Percentiles rank a stretch among this genome's conserved stretches.
Conservation (phyloP, 2,888 invertebrate species). For the Prostheceraeus crozeri region DNA sequence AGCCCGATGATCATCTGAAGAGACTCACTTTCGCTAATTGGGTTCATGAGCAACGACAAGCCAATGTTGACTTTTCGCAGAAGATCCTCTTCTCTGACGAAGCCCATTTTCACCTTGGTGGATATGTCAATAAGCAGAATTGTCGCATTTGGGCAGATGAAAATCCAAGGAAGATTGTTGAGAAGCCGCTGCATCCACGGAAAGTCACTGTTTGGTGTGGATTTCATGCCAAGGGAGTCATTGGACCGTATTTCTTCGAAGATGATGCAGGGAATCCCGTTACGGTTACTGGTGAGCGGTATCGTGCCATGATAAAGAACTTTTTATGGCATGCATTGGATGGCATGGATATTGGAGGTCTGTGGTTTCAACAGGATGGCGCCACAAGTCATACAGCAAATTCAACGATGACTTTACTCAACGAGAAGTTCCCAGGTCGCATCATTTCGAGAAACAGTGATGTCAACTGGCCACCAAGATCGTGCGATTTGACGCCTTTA, state of each 20-base stretch:
- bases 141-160: slow-evolving; percentile 48
- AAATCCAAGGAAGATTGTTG: slow-evolving; percentile 45
- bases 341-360: not conserved
- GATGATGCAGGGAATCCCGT: slow-evolving; percentile 42
- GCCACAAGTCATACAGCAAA: not conserved
- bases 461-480: not conserved
- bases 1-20: no score
- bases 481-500: slow-evolving; percentile 1
- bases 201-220: slow-evolving; percentile 53
- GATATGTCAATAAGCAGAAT: slow-evolving; percentile 50
- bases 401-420: not conserved
- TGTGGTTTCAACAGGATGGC: slow-evolving; percentile 4
- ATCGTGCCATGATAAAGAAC: not conserved
- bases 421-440: not conserved
- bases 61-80: not conserved
- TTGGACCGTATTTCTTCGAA: slow-evolving; percentile 51
- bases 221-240: slow-evolving; percentile 50
- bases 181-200: slow-evolving; percentile 49
- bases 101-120: slow-evolving; percentile 3
- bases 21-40: not conserved
- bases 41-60: not conserved
- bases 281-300: not conserved
- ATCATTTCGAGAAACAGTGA: not conserved
- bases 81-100: slow-evolving; percentile 39
- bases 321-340: not conserved